Evolutionary conservation across 2,113 vertebrate species (phyloP).

Genomic region (Callocephalon fimbriatum): DNA sequence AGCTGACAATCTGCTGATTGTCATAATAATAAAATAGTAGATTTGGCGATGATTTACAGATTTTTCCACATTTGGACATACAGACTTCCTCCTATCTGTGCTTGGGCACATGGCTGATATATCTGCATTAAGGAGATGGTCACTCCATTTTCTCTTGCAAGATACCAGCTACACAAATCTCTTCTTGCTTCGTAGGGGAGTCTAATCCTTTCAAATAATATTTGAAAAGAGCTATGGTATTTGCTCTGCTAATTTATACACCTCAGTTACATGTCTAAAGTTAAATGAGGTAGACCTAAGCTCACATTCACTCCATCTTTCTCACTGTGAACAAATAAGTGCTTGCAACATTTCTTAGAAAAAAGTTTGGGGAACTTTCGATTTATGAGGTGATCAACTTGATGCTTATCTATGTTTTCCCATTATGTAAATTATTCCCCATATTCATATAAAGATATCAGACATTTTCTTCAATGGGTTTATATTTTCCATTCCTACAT

Average conservation of each 20-base stretch:
- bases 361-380: background rate
- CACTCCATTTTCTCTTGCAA: background rate
- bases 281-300: background rate
- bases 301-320: background rate
- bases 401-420: background rate
- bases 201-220: background rate
- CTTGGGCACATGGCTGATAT: background rate
- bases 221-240: background rate
- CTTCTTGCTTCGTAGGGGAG: background rate
- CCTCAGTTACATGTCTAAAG: background rate
- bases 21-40: background rate
- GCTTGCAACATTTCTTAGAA: background rate
- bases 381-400: background rate
- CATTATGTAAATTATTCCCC: background rate
- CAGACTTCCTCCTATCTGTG: background rate
- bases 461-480: background rate
- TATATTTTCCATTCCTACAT: background rate
- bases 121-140: background rate
- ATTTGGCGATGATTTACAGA: background rate
- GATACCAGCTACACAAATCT: background rate
- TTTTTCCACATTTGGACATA: background rate
- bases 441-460: background rate
- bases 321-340: background rate
- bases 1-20: too few relatives aligned
- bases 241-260: background rate